These are phyloP conservation scores for Patiria miniata DNA, from an alignment of 35 echinoderm and acorn worm species.

Conservation along the genomic window DNA sequence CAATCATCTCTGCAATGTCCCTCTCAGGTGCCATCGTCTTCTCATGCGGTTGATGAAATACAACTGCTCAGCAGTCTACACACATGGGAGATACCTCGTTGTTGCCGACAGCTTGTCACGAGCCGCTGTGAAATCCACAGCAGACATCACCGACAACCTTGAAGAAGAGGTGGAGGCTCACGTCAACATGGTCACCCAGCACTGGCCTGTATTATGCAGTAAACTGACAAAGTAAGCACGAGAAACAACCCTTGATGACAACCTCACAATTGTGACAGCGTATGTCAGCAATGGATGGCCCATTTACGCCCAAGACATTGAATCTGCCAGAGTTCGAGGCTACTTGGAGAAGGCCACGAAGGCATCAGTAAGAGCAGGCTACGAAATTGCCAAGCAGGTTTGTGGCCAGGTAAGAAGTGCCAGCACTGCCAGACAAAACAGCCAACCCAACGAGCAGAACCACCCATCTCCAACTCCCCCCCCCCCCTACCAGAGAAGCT, in stretches of 20 bases:
- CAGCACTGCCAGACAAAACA: not conserved
- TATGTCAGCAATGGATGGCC: not conserved
- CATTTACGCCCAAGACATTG: too few relatives aligned
- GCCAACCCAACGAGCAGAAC: not conserved
- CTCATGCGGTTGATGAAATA: conserved; percentile 17
- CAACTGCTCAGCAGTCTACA: not conserved
- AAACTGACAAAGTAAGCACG: too few relatives aligned
- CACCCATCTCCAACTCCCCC: conserved; percentile 7
- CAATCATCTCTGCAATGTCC: not conserved
- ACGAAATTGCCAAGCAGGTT: not conserved
- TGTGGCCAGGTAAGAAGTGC: conserved; percentile 15
- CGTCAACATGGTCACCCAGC: not conserved
- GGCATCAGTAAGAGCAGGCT: conserved; percentile 14
- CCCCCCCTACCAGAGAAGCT: conserved; percentile 8
- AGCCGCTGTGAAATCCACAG: not conserved
- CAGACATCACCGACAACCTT: not conserved
- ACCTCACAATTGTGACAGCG: too few relatives aligned
- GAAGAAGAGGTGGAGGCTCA: conserved; percentile 19
- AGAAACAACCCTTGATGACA: too few relatives aligned
- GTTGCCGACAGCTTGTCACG: conserved; percentile 36
- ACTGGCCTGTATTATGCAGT: not conserved
- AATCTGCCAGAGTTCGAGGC: not conserved
- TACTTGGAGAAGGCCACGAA: conserved; percentile 29
- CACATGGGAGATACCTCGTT: not conserved
- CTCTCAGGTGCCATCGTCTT: not conserved